These are phyloP conservation scores for Argyra leucocephala DNA, from an alignment of 2,888 invertebrate species.

Conservation along the genomic window DNA sequence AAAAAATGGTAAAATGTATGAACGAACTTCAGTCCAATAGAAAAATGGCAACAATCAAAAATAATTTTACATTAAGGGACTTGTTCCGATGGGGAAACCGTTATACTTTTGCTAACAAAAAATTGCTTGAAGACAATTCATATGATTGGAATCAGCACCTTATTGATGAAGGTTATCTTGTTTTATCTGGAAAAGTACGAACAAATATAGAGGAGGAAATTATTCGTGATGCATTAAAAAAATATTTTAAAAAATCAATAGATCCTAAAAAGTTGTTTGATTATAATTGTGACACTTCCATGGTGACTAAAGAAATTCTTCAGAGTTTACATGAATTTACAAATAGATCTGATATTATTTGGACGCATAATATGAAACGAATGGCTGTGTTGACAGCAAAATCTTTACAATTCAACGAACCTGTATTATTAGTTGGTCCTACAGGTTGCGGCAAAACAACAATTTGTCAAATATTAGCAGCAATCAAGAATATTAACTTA, in stretches of 20 bases:
- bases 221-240: slow-evolving; percentile 68
- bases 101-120: slow-evolving; percentile 63
- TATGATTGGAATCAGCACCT: slow-evolving; percentile 97
- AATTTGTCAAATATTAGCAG: slow-evolving; percentile 79
- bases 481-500: slow-evolving; percentile 56
- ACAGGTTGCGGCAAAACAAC: slow-evolving; percentile 98
- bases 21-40: slow-evolving; percentile 75
- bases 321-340: slow-evolving; percentile 53
- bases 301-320: slow-evolving; percentile 64
- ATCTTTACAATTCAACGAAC: slow-evolving; percentile 84
- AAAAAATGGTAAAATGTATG: slow-evolving; percentile 86
- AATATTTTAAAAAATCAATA: slow-evolving; percentile 69
- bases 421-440: slow-evolving; percentile 90
- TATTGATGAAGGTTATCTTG: slow-evolving; percentile 90
- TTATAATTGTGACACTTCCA: slow-evolving; percentile 57
- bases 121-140: slow-evolving; percentile 49
- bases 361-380: slow-evolving; percentile 86
- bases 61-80: slow-evolving; percentile 88
- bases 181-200: slow-evolving; percentile 86
- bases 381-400: slow-evolving; percentile 69
- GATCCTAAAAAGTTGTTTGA: slow-evolving; percentile 62
- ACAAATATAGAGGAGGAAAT: slow-evolving; percentile 70
- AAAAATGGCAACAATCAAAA: slow-evolving; percentile 77
- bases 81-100: slow-evolving; percentile 95
- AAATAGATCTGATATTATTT: slow-evolving; percentile 66